Percentiles rank a stretch among this genome's conserved stretches.
Conservation (phyloP, 1,140 invertebrate species). For the Radopholus similis region DNA sequence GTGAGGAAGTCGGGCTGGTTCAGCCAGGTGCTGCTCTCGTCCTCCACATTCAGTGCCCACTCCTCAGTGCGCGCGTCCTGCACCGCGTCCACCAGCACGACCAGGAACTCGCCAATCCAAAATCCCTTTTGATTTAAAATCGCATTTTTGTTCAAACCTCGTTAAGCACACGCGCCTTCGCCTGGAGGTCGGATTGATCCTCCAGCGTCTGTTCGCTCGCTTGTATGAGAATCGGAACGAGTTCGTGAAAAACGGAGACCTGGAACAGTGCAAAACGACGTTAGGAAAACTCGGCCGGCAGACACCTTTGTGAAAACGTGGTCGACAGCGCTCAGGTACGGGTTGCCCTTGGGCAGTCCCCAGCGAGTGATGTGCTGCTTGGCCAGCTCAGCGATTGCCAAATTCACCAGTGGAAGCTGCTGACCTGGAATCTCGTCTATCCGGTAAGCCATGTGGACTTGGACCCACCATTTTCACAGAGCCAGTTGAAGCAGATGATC, state of each 20-base stretch:
- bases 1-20: conserved; percentile 23
- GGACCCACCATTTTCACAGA: conserved; percentile 5
- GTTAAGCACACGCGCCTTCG: not conserved
- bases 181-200: not conserved
- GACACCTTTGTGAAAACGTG: conserved; percentile 6
- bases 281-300: not conserved
- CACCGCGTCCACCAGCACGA: conserved; percentile 11
- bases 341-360: conserved; percentile 15
- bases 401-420: conserved; percentile 8
- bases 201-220: conserved; percentile 8
- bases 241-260: conserved; percentile 20
- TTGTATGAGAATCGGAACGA: conserved; percentile 9
- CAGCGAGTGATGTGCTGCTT: conserved; percentile 13
- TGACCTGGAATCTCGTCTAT: not conserved
- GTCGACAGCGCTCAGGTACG: conserved; percentile 10
- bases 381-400: conserved; percentile 3
- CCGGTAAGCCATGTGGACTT: not conserved
- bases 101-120: conserved; percentile 6
- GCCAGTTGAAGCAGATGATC: conserved; percentile 7
- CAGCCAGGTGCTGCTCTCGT: conserved; percentile 10
- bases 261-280: not conserved
- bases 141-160: not conserved
- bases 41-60: conserved; percentile 11
- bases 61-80: conserved; percentile 11
- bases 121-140: not conserved